Percentiles rank a stretch among this genome's conserved stretches.
phyloP scores from a whole-genome alignment of 2,113 vertebrate genomes.

The Martes martes region DNA sequence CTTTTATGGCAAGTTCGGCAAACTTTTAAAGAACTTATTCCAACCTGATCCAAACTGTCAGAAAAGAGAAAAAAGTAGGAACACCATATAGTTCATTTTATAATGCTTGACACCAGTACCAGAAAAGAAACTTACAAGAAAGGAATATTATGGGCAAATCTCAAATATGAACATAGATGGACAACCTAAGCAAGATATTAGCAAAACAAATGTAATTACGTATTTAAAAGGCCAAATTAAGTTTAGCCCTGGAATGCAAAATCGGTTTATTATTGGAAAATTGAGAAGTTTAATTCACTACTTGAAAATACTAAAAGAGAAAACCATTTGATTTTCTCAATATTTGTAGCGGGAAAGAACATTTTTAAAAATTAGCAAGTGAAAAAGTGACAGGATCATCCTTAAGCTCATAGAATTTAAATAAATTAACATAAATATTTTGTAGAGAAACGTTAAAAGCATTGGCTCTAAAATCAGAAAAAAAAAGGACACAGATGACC shows the following conservation, averaged over 20 bases:
- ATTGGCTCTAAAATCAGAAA: not conserved
- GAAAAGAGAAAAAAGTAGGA: not conserved
- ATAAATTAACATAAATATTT: not conserved
- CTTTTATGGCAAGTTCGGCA: not conserved
- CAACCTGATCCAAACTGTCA: not conserved
- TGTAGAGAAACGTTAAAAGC: not conserved
- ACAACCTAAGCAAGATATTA: not conserved
- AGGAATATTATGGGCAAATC: not conserved
- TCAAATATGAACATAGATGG: not conserved
- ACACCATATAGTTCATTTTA: not conserved
- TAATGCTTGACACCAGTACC: not conserved
- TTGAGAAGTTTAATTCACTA: not conserved
- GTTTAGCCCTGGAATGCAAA: not conserved
- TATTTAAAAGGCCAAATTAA: not conserved
- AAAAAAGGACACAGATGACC: not conserved
- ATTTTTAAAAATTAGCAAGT: not conserved
- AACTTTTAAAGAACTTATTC: constrained; percentile 14
- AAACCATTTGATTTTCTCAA: not conserved
- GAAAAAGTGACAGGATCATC: not conserved
- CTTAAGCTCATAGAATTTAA: not conserved
- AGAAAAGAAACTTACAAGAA: not conserved
- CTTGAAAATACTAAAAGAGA: not conserved
- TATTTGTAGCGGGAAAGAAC: not conserved
- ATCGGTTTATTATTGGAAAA: not conserved
- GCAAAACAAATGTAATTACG: not conserved